These are phyloP conservation scores for Mohoua ochrocephala DNA, from an alignment of 2,113 vertebrate species.

Conservation along the genomic window DNA sequence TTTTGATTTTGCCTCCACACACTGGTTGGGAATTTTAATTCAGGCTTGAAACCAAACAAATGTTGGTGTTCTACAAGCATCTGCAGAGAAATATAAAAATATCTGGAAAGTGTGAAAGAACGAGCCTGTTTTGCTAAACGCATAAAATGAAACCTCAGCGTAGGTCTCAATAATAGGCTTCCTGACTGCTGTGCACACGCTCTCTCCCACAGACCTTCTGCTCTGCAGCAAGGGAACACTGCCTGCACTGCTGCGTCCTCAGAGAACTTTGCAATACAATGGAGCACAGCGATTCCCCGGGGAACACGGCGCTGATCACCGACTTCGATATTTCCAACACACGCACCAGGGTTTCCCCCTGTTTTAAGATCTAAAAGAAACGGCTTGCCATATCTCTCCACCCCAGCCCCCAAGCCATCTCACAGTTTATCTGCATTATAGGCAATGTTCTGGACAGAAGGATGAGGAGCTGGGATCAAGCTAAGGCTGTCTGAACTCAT, in stretches of 20 bases:
- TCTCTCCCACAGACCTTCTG: slow-evolving; percentile 36
- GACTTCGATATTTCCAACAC: not conserved
- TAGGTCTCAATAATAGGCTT: slow-evolving; percentile 23
- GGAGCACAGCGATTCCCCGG: not conserved
- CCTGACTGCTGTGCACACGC: slow-evolving; percentile 10
- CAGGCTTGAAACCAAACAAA: slow-evolving; percentile 26
- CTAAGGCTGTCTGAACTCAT: not conserved
- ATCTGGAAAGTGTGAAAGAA: slow-evolving; percentile 64
- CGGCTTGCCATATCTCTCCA: fast-evolving
- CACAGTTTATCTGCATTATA: not conserved
- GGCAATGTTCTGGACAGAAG: not conserved
- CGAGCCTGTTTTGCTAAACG: slow-evolving; percentile 41
- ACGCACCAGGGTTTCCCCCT: not conserved
- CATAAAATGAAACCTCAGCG: slow-evolving; percentile 38
- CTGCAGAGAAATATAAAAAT: slow-evolving; percentile 67
- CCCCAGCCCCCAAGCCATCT: not conserved
- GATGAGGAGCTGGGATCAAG: not conserved
- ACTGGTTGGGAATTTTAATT: slow-evolving; percentile 17
- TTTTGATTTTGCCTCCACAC: not conserved
- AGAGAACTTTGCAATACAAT: not conserved
- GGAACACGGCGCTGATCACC: not conserved
- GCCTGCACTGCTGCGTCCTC: not conserved
- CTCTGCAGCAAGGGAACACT: slow-evolving; percentile 16
- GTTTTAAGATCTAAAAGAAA: not conserved
- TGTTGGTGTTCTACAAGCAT: slow-evolving; percentile 51